Percentiles rank a stretch among this genome's conserved stretches.
Evolutionary conservation across 2,113 vertebrate genomes (phyloP).

Genomic region (Verasper variegatus): DNA sequence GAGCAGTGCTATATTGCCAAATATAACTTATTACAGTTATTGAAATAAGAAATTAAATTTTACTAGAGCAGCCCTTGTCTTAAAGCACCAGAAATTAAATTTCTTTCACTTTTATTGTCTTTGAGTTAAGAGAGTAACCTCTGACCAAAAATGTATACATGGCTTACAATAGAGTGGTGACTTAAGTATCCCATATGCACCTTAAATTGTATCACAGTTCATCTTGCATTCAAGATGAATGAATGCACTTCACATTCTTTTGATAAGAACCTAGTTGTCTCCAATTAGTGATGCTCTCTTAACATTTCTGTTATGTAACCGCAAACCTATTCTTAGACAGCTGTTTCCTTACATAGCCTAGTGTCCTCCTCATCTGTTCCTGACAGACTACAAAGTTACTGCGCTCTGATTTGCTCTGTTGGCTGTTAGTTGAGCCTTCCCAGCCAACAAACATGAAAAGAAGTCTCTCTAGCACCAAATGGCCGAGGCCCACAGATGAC

Average conservation of each 20-base stretch:
- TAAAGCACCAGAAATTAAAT: no score
- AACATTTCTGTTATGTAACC: conserved; percentile 47
- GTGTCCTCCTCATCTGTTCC: conserved; percentile 43
- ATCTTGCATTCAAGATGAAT: background rate
- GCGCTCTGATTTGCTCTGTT: conserved; percentile 49
- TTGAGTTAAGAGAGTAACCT: no score
- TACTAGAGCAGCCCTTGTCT: no score
- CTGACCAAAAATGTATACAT: no score
- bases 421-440: conserved; percentile 42
- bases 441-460: conserved; percentile 60
- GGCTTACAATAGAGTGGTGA: no score
- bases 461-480: conserved; percentile 25
- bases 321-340: conserved; percentile 55
- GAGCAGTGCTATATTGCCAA: no score
- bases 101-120: no score
- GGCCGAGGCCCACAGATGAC: conserved; percentile 30
- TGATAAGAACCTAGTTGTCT: conserved; percentile 17
- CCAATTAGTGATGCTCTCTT: conserved; percentile 50
- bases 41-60: no score
- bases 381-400: conserved; percentile 21
- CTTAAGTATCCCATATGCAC: no score
- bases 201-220: background rate
- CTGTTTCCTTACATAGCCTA: conserved; percentile 35
- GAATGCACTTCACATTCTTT: conserved; percentile 18
- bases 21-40: no score